phyloP scores from a whole-genome alignment of 2,797 vertebrate genomes.

The Pogonophryne albipinna region DNA sequence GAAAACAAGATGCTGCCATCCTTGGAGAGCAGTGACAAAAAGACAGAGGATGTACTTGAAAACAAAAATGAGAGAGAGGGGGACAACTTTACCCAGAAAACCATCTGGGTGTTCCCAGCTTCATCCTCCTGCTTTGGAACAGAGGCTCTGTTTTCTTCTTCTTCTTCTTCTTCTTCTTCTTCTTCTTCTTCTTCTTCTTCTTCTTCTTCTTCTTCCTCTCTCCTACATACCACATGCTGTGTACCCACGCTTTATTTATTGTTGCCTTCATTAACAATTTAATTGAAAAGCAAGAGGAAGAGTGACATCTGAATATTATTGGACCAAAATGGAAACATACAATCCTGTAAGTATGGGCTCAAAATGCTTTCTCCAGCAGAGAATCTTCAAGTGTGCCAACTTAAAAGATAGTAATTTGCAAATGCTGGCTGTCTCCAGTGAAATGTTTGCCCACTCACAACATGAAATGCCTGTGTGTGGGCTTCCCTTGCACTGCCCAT shows the following conservation, averaged over 20 bases:
- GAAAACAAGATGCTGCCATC: constrained; percentile 43
- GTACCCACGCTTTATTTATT: constrained; percentile 73
- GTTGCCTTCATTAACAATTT: constrained; percentile 72
- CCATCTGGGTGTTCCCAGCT: constrained; percentile 61
- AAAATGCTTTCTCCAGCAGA: constrained; percentile 52
- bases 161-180: no score
- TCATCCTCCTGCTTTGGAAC: constrained; percentile 52
- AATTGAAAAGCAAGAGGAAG: constrained; percentile 70
- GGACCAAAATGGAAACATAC: constrained; percentile 55
- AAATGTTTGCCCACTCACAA: constrained; percentile 73
- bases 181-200: constrained; percentile 48
- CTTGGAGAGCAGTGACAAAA: constrained; percentile 16
- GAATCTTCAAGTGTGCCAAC: constrained; percentile 59
- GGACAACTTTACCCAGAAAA: constrained; percentile 34
- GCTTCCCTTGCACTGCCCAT: constrained; percentile 62
- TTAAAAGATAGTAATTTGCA: constrained; percentile 77
- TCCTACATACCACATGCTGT: constrained; percentile 43
- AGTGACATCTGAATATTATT: constrained; percentile 62
- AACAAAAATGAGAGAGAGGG: constrained; percentile 29
- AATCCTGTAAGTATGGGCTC: constrained; percentile 56
- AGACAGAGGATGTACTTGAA: constrained; percentile 19
- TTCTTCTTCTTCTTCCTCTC: constrained; percentile 38
- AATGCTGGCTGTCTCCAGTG: constrained; percentile 68
- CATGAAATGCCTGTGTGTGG: constrained; percentile 70
- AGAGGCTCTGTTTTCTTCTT: constrained; percentile 39